Base-by-base conservation (phyloP, 2,888 invertebrate genomes). In the Imbricaverruca yamaguchii region DNA sequence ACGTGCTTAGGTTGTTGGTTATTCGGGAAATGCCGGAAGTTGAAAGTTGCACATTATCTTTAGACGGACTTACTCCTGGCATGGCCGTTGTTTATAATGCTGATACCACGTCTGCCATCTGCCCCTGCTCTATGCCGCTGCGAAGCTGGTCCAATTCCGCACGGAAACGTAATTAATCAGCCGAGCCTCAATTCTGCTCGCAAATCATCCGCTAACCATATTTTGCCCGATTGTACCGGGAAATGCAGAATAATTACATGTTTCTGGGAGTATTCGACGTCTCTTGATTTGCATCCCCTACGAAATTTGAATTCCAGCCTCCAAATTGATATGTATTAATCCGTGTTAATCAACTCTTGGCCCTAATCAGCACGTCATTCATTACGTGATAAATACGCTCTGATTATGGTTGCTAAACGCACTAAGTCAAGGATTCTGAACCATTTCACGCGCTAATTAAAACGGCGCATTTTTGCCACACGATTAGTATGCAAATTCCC, bases 361-460 rank as follows among this genome's bases (percentile, higher is more conserved):
- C 55, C 21, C 74, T 74, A 74, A 74, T 74, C 74, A 74, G 74
- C 74, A 74, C 74, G 55, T 55, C 74, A 74, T 74, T 74, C 74
- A 74, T 74, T 74, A 74, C 74, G 74, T 8, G 53, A 8, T 23
- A 74, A 74, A 74, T 74, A 18, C 74, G 74, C 55, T 18, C 74
- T 74, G 74, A 74, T 74, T 53, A 55, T 21, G 74, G 23, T 55
- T 55, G 55, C 8, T 21, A 55, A 74, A 55, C 11, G 74, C 74
- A 55, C 74, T 55, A 74, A 74, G 55, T 55, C 74, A 21, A 55
- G 74, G 39, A 74, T 74, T 74, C 74, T 74, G 53, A 55, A 21
- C 55, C 74, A 74, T 74, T 74, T 74, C 74, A 74, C 74, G 74
- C 74, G 55, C 74, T 74, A 74, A 74, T 74, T 74, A 74, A 55